A percentile compares a stretch with the other conserved stretches of the same genome.
phyloP scores from a whole-genome alignment of 2,888 invertebrate species.

The Parnassius orleans region DNA sequence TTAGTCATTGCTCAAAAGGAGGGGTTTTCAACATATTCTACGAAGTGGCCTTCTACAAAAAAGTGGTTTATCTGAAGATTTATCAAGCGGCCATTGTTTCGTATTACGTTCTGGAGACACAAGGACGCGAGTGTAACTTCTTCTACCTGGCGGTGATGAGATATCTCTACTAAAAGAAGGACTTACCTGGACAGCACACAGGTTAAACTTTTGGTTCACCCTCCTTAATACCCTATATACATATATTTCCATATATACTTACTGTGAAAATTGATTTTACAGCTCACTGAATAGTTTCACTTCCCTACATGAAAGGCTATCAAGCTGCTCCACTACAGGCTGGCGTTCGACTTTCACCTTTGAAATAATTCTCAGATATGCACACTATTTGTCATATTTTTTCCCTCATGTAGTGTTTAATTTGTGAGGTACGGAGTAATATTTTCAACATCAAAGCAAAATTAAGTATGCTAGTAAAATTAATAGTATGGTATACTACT shows the following conservation, averaged over 20 bases:
- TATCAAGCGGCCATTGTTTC: constrained; percentile 39
- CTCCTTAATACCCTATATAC: background rate
- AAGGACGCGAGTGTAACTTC: constrained; percentile 64
- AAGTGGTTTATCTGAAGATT: constrained; percentile 44
- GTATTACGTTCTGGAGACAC: constrained; percentile 58
- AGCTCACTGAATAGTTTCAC: constrained; percentile 4
- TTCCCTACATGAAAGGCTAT: constrained; percentile 10
- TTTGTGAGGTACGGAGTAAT: background rate
- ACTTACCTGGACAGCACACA: too few species aligned
- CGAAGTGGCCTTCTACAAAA: constrained; percentile 55
- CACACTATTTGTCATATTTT: constrained; percentile 1
- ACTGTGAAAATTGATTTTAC: background rate
- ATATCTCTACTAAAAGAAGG: background rate
- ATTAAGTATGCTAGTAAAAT: too few species aligned
- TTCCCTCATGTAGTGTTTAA: background rate
- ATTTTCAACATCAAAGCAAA: too few species aligned
- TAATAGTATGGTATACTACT: too few species aligned
- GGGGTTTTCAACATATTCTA: too few species aligned
- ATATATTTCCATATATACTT: constrained; percentile 2
- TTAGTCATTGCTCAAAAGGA: too few species aligned
- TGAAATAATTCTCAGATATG: constrained; percentile 2
- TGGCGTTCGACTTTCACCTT: constrained; percentile 5
- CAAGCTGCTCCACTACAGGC: constrained; percentile 10
- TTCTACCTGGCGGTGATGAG: constrained; percentile 33
- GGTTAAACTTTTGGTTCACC: too few species aligned